phyloP scores from a whole-genome alignment of 2,888 invertebrate species.

The Cotesia congregata region DNA sequence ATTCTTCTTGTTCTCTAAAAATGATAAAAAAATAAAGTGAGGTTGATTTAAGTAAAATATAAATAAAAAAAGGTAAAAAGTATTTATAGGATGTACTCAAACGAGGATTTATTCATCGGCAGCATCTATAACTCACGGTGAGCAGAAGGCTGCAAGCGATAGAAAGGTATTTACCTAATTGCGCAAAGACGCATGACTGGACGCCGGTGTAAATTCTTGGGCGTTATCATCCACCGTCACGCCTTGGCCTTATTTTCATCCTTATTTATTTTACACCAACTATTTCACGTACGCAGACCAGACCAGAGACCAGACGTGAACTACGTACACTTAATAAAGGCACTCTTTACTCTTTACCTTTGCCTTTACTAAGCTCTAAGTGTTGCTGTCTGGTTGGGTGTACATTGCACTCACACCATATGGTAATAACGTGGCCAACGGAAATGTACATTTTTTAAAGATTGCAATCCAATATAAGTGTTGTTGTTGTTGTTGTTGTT shows the following conservation, averaged over 20 bases:
- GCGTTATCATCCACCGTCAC: constrained; percentile 48
- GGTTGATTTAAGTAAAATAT: neutral
- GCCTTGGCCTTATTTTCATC: constrained; percentile 49
- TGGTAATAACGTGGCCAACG: constrained; percentile 24
- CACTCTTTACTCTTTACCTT: neutral
- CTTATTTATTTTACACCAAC: constrained; percentile 23
- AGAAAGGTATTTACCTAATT: constrained; percentile 51
- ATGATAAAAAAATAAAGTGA: constrained; percentile 13
- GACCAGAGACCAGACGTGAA: neutral
- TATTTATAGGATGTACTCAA: constrained; percentile 36
- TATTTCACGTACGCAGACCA: constrained; percentile 31
- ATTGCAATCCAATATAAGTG: constrained; percentile 27
- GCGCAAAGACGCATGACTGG: constrained; percentile 48
- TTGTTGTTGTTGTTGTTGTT: constrained; percentile 21
- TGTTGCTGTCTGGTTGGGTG: neutral
- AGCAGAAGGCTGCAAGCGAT: constrained; percentile 40
- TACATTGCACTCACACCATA: constrained; percentile 21
- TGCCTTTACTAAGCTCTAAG: neutral
- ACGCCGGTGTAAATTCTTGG: constrained; percentile 46
- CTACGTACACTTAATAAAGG: neutral
- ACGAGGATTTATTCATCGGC: constrained; percentile 41
- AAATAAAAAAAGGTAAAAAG: constrained; percentile 27
- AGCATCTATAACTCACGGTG: constrained; percentile 39
- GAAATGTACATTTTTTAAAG: constrained; percentile 12
- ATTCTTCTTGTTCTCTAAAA: neutral